Percentiles rank a stretch among this genome's conserved stretches.
These are phyloP conservation scores for Sinocyclocheilus grahami DNA, from an alignment of 2,113 vertebrate genomes.

Conservation along the genomic window DNA sequence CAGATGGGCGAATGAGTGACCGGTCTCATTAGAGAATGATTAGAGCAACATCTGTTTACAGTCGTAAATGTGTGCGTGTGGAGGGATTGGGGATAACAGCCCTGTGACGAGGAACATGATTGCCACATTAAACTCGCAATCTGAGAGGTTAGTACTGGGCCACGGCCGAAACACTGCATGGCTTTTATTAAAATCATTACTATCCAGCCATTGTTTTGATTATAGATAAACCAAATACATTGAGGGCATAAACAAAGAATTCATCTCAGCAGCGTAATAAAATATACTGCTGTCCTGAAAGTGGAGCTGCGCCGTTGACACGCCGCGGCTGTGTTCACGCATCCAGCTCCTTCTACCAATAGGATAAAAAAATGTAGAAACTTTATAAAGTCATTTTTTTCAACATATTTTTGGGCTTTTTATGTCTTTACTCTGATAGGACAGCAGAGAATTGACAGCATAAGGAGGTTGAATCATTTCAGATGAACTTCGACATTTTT, in stretches of 20 bases:
- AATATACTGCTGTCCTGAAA: conserved; percentile 6
- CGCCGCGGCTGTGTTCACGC: not conserved
- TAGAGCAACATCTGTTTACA: conserved; percentile 78
- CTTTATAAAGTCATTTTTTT: not conserved
- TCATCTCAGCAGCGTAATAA: conserved; percentile 15
- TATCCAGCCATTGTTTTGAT: conserved; percentile 37
- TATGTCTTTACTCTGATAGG: not conserved
- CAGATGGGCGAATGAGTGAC: conserved; percentile 73
- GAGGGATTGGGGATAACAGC: conserved; percentile 35
- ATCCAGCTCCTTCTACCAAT: not conserved
- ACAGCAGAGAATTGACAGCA: no score
- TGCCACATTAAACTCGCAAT: conserved; percentile 1
- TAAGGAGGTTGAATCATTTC: no score
- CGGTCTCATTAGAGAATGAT: conserved; percentile 79
- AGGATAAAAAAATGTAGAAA: not conserved
- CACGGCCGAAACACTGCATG: conserved; percentile 18
- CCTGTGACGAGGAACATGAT: conserved; percentile 24
- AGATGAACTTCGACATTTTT: not conserved
- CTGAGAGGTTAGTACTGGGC: conserved; percentile 40
- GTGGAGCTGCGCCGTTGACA: not conserved
- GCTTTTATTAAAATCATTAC: conserved; percentile 41
- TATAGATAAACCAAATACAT: conserved; percentile 38
- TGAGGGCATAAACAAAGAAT: conserved; percentile 18
- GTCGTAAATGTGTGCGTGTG: conserved; percentile 54
- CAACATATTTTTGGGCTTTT: not conserved